Percentiles rank a stretch among this genome's conserved stretches.
Evolutionary conservation across 2,888 invertebrate species (phyloP).

Genomic region (Timema cristinae): DNA sequence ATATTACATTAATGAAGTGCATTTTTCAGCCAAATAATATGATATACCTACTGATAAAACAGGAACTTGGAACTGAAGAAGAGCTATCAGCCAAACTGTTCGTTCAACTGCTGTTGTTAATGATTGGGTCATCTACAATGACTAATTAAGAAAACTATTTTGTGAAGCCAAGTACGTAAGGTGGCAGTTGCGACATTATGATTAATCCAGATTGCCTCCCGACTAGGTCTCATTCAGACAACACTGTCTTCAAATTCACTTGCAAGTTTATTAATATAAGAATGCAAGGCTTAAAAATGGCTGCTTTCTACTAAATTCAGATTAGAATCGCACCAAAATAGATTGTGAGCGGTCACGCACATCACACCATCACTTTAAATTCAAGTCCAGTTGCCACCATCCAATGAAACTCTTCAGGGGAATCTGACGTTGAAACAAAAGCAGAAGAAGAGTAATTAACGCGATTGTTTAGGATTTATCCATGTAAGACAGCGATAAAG

Average conservation of each 20-base stretch:
- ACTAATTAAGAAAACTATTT: neutral
- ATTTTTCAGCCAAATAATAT: neutral
- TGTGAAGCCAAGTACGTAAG: neutral
- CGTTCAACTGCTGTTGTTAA: neutral
- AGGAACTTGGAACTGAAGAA: neutral
- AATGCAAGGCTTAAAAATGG: neutral
- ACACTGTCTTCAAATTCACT: neutral
- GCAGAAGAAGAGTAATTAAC: neutral
- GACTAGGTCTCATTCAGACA: neutral
- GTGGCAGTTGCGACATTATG: conserved; percentile 3
- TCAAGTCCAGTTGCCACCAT: neutral
- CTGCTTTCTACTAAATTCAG: neutral
- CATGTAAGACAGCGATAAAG: neutral
- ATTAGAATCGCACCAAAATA: neutral
- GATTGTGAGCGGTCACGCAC: neutral
- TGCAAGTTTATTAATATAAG: neutral
- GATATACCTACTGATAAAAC: neutral
- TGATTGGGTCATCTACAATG: neutral
- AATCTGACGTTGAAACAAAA: neutral
- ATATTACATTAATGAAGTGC: neutral
- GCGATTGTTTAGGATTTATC: neutral
- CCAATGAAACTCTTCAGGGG: neutral
- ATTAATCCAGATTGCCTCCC: neutral
- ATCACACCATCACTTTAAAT: neutral
- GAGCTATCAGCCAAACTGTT: neutral